Conservation (phyloP, 2,888 invertebrate genomes). For the Dynastes tityus region DNA sequence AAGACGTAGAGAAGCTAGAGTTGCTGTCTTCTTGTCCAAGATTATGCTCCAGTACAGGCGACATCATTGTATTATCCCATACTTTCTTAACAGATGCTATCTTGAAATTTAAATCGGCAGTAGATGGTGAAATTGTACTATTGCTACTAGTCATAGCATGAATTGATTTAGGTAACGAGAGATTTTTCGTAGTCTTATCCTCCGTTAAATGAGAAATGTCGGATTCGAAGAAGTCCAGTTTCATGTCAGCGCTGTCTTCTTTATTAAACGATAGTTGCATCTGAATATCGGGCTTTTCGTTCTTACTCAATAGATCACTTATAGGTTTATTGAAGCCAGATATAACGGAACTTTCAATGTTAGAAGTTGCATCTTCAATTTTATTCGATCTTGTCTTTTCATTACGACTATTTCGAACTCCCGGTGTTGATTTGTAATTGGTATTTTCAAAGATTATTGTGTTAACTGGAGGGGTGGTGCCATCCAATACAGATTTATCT, state of each 20-base stretch:
- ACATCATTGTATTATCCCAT: conserved; percentile 81
- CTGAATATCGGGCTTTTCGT: conserved; percentile 68
- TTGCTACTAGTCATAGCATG: conserved; percentile 75
- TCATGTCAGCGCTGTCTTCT: conserved; percentile 90
- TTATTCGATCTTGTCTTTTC: conserved; percentile 76
- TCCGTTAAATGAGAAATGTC: conserved; percentile 84
- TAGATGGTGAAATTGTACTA: conserved; percentile 84
- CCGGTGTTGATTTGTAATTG: conserved; percentile 86
- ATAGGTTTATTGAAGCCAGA: conserved; percentile 72
- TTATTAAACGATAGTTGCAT: conserved; percentile 82
- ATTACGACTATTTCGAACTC: conserved; percentile 71
- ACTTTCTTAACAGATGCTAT: conserved; percentile 95
- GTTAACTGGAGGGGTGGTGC: conserved; percentile 86
- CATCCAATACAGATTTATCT: conserved; percentile 77
- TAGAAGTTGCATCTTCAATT: conserved; percentile 71
- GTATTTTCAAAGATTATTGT: conserved; percentile 95
- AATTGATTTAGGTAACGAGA: conserved; percentile 74
- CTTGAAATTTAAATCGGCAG: conserved; percentile 94
- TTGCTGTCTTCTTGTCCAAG: conserved; percentile 70
- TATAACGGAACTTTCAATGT: conserved; percentile 65
- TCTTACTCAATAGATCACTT: conserved; percentile 71
- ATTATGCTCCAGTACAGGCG: conserved; percentile 78
- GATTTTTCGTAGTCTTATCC: conserved; percentile 76
- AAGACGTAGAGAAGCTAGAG: conserved; percentile 67
- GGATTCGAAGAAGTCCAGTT: conserved; percentile 93